These are phyloP conservation scores for Chymomyza costata DNA, from an alignment of 1,140 invertebrate genomes.

Conservation along the genomic window DNA sequence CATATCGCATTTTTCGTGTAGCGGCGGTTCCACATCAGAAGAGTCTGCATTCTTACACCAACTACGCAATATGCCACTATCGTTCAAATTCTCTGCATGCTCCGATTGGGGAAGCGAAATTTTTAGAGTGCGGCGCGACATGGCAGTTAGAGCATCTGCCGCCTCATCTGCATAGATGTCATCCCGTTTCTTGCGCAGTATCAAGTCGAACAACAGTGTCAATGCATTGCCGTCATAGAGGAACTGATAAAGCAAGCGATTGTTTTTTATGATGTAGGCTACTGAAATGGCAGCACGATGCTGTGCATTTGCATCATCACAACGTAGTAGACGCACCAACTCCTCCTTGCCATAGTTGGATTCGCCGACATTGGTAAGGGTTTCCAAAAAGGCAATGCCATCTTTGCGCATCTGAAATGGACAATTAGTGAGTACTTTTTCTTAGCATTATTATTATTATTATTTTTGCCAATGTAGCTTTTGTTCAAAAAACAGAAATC, in stretches of 20 bases:
- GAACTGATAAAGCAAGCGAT: slow-evolving; percentile 64
- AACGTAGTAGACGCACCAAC: slow-evolving; percentile 57
- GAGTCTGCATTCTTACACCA: slow-evolving; percentile 16
- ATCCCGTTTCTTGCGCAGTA: slow-evolving; percentile 52
- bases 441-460: too few species aligned
- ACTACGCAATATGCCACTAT: slow-evolving; percentile 16
- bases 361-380: slow-evolving; percentile 68
- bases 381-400: slow-evolving; percentile 64
- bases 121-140: slow-evolving; percentile 58
- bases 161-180: slow-evolving; percentile 63
- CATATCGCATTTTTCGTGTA: slow-evolving; percentile 63
- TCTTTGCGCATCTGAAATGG: slow-evolving; percentile 54
- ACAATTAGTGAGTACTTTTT: too few species aligned
- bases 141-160: slow-evolving; percentile 60
- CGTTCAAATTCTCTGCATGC: slow-evolving; percentile 3
- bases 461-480: too few species aligned
- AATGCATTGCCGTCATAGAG: slow-evolving; percentile 66
- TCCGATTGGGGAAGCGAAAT: slow-evolving; percentile 50
- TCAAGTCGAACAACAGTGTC: slow-evolving; percentile 52
- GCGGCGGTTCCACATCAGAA: slow-evolving; percentile 4
- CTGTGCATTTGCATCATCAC: slow-evolving; percentile 57
- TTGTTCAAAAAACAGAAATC: not conserved
- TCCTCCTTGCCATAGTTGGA: slow-evolving; percentile 73
- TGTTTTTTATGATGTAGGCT: slow-evolving; percentile 64
- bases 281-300: slow-evolving; percentile 66